phyloP scores from a whole-genome alignment of 2,113 vertebrate genomes.

The Psophia crepitans region DNA sequence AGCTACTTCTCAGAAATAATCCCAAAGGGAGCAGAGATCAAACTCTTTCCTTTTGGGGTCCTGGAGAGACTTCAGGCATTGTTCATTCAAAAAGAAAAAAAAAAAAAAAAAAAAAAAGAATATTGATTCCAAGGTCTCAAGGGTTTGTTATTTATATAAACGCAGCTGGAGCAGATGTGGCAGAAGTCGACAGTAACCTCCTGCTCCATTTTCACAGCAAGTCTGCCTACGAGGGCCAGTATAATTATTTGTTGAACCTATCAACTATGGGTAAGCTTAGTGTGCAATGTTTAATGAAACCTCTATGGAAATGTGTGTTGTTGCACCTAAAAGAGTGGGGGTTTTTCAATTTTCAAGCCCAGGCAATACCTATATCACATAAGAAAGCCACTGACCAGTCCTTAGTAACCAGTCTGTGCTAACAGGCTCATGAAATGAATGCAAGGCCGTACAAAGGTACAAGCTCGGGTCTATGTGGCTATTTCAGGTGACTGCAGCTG shows the following conservation, averaged over 20 bases:
- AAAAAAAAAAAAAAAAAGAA: not conserved
- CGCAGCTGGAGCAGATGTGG: not conserved
- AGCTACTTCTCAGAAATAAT: not conserved
- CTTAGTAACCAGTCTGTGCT: not conserved
- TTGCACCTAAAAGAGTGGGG: not conserved
- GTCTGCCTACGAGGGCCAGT: not conserved
- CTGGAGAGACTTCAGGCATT: not conserved
- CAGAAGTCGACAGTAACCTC: not conserved
- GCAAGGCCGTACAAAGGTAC: not conserved
- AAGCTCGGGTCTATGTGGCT: not conserved
- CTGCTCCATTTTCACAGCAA: not conserved
- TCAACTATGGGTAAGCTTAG: not conserved
- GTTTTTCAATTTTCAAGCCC: not conserved
- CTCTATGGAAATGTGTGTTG: not conserved
- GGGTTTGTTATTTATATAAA: not conserved
- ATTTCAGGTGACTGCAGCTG: not conserved
- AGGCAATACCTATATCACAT: fast-evolving
- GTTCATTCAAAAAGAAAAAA: not conserved
- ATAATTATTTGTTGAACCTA: not conserved
- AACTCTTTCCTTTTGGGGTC: not conserved
- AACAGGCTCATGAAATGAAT: not conserved
- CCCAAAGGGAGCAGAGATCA: not conserved
- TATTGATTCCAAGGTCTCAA: not conserved
- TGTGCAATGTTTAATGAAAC: not conserved
- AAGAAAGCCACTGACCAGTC: not conserved